Base-by-base conservation (phyloP, 2,797 vertebrate genomes). In the Coregonus ussuriensis region DNA sequence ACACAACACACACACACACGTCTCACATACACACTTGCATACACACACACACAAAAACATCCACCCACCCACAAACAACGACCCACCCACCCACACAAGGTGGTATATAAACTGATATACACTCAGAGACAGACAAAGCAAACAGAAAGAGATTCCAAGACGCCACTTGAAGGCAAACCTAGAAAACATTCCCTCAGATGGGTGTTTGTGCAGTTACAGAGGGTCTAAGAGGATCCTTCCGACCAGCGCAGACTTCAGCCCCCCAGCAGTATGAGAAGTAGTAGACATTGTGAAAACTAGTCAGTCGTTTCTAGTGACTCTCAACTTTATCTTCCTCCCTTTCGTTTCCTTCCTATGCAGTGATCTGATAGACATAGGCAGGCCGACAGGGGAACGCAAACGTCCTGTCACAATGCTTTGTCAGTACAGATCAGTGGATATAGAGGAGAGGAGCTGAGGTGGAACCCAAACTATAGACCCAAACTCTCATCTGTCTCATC, bases 1-100 rank as follows among this genome's bases (percentile, higher is more conserved):
- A 71, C 69, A 71, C 41, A 71, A 72, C 69, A 51, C n/a, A 51
- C 47, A 53, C 71, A 54, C 25, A 31, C 51, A 52, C 25, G 29
- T 41, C 70, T 52, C n/a, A 52, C 71, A 31, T 11, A 16, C 35
- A 37, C 31, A 37, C 33, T 5, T 14, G 16, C 53, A 54, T 16
- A 56, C 54, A 56, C 54, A 56, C 54, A 56, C 54, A 56, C 54
- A 56, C 54, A n/a, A 9, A 53, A 3, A 54, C 25, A 25, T 25
- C 25, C 53, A 54, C 53, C 3, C 15, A 54, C 53, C 3, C 53
- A 56, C 53, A 16, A 13, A 53, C 52, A 53, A 0, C 7, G 6
- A 53, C 52, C 9, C 15, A 59, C 53, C 13, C 53, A 54, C 3
- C 53, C 53, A 54, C 56, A 59, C n/a, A 59, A 59, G 18, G 15